phyloP scores from a whole-genome alignment of 2,797 vertebrate species.

The Catharus ustulatus region DNA sequence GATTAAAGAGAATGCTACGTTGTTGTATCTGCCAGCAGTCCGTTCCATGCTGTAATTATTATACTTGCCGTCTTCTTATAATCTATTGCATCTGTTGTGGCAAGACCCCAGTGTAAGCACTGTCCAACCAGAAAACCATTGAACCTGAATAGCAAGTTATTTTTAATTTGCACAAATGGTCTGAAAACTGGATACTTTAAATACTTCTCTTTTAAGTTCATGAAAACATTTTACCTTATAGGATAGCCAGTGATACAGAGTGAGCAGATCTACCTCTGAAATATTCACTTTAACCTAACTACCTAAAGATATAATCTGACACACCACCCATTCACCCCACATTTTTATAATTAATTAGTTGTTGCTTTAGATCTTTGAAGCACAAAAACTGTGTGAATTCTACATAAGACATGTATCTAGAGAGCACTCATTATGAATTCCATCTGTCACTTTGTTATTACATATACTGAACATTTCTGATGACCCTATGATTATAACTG shows the following conservation, averaged over 20 bases:
- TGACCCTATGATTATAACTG: not conserved
- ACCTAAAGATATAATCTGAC: not conserved
- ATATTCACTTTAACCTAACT: conserved; percentile 4
- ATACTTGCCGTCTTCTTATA: conserved; percentile 73
- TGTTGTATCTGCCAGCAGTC: conserved; percentile 70
- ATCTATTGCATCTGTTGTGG: conserved; percentile 77
- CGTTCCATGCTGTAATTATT: conserved; percentile 76
- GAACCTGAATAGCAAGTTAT: conserved; percentile 56
- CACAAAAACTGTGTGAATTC: not conserved
- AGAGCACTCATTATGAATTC: conserved; percentile 31
- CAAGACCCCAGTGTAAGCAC: conserved; percentile 32
- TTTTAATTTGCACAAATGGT: conserved; percentile 62
- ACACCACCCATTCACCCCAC: not conserved
- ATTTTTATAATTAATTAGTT: not conserved
- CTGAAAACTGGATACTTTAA: conserved; percentile 52
- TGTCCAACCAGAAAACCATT: conserved; percentile 66
- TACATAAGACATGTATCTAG: not conserved
- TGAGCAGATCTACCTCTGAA: conserved; percentile 25
- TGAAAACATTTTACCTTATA: conserved; percentile 22
- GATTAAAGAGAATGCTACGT: conserved; percentile 75
- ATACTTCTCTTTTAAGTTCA: conserved; percentile 47
- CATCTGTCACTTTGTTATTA: not conserved
- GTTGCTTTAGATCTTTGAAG: conserved; percentile 20
- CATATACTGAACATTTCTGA: not conserved
- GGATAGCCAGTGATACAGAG: not conserved